Evolutionary conservation across 2,888 invertebrate genomes (phyloP), one percentile per base, ranked within the genome.

Genomic region (Zhuqinia jingwanae): DNA sequence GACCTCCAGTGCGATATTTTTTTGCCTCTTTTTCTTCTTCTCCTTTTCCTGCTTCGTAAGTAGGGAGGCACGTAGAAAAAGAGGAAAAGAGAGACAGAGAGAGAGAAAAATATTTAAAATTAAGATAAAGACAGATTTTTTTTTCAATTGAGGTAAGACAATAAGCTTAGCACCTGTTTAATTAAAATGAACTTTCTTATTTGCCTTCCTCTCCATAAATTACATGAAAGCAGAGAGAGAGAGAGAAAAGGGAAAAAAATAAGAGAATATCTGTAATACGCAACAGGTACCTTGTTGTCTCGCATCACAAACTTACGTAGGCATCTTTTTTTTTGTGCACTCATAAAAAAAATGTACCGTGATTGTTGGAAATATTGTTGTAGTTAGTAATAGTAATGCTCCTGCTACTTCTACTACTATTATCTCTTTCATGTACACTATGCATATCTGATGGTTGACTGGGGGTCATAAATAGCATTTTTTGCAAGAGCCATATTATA

Each of bases 1-100:
- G 85, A 85, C 85, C 85, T 85, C 85, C 85, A 80, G 75, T 85
- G 85, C 65, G 85, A 85, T 60, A n/a, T 45, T 56, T 53, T n/a
- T 20, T 50, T 15, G 45, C 10, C 53, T 45, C 36, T 42, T 58
- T 20, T 36, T 36, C 36, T 27, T 68, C 25, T 68, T 45, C n/a
- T n/a, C 20, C 10, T 68, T 45, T 25, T 11, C 36, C 30, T 13
- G 2, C 20, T 58, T 22, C 13, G n/a, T 58, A 6, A 2, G 6
- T 58, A 15, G n/a, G n/a, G n/a, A n/a, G n/a, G n/a, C n/a, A n/a
- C n/a, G n/a, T 73, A 30, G 0, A 13, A 6, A 3, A 17, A 3
- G 53, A 50, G 20, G 78, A 13, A 36, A 45, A 63, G 45, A 76
- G 22, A n/a, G n/a, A 17, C 8, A 25, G 45, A 17, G 20, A 17